These are phyloP conservation scores for Triplophysa yarkandensis DNA, from an alignment of 2,797 vertebrate species.

Conservation along the genomic window DNA sequence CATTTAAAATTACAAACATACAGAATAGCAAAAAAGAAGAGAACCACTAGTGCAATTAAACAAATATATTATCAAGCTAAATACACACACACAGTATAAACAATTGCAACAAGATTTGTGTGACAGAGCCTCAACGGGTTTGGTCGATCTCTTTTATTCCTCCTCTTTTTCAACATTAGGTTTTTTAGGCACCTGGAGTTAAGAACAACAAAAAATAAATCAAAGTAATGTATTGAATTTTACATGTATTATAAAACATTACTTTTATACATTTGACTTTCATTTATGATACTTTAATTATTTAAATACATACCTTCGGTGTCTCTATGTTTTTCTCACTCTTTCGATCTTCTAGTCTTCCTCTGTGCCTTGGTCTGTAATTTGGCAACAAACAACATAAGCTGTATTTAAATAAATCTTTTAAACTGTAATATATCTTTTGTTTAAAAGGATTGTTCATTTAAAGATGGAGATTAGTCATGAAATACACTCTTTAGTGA, in stretches of 20 bases:
- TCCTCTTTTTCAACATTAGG: conserved; percentile 77
- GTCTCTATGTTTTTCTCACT: conserved; percentile 65
- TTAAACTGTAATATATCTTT: background rate
- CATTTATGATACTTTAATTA: background rate
- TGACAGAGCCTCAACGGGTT: conserved; percentile 46
- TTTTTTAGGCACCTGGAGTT: conserved; percentile 73
- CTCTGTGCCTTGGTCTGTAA: conserved; percentile 64
- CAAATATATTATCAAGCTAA: conserved; percentile 36
- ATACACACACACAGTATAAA: conserved; percentile 55
- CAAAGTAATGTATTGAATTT: background rate
- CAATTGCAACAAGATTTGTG: conserved; percentile 65
- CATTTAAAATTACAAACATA: conserved; percentile 15
- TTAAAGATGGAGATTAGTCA: too few species aligned
- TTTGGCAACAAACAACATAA: conserved; percentile 17
- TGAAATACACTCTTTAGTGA: too few species aligned
- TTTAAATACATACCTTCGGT: conserved; percentile 67
- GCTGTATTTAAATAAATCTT: background rate
- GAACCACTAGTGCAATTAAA: conserved; percentile 45
- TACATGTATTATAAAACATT: background rate
- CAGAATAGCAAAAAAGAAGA: conserved; percentile 2
- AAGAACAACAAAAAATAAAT: conserved; percentile 24
- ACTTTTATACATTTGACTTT: background rate
- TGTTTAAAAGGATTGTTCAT: too few species aligned
- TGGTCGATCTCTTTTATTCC: conserved; percentile 61
- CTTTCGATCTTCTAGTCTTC: conserved; percentile 66